Percentiles rank a stretch among this genome's conserved stretches.
These are phyloP conservation scores for Mus pahari DNA, from an alignment of 2,113 vertebrate species.

Conservation along the genomic window DNA sequence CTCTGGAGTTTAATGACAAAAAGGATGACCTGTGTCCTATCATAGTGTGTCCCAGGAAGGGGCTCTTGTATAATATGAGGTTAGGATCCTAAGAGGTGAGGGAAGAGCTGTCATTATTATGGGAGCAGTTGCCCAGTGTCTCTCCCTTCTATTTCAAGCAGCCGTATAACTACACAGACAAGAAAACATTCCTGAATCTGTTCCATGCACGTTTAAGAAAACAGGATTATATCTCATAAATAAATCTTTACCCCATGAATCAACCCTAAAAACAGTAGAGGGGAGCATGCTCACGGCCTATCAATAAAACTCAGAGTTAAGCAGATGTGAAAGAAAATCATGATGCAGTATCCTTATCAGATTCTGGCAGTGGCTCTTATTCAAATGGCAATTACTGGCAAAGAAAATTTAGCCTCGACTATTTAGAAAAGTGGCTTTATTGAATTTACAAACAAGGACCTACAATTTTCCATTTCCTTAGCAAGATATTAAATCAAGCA, in stretches of 20 bases:
- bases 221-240: conserved; percentile 21
- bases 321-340: conserved; percentile 39
- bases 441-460: conserved; percentile 86
- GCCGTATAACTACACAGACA: conserved; percentile 46
- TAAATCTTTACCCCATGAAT: conserved; percentile 68
- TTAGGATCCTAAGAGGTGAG: conserved; percentile 16
- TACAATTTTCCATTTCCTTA: conserved; percentile 84
- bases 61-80: background rate
- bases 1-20: background rate
- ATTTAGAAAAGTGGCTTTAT: conserved; percentile 83
- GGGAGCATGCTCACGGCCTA: background rate
- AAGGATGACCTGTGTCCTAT: background rate
- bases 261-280: conserved; percentile 32
- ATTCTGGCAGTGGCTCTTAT: conserved; percentile 56
- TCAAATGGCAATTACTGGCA: conserved; percentile 69
- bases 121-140: fast-evolving
- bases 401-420: conserved; percentile 72
- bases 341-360: conserved; percentile 62
- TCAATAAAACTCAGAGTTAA: conserved; percentile 38
- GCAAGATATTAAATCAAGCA: conserved; percentile 86
- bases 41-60: background rate
- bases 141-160: conserved; percentile 28
- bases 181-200: conserved; percentile 66
- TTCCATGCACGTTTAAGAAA: conserved; percentile 57
- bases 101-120: background rate